Conservation (phyloP, 2,113 vertebrate species). For the Oncorhynchus clarkii region DNA sequence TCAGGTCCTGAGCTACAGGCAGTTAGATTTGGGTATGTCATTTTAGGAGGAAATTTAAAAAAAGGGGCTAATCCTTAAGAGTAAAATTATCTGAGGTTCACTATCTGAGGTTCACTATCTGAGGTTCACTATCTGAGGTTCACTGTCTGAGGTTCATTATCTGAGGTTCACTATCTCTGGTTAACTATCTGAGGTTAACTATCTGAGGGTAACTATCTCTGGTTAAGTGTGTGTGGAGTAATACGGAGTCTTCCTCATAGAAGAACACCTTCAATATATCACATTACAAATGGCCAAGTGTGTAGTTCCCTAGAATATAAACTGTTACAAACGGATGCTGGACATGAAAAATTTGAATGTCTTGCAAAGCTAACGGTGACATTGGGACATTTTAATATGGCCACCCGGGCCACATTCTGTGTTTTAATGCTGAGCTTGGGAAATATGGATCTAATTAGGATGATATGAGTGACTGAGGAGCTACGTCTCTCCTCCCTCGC, state of each 20-base stretch:
- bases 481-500: no score
- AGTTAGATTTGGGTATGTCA: no score
- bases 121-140: no score
- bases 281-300: background rate
- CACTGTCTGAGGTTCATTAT: no score
- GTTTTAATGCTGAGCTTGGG: conserved; percentile 32
- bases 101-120: no score
- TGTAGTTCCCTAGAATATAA: background rate
- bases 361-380: background rate
- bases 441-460: conserved; percentile 35
- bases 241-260: background rate
- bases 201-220: no score
- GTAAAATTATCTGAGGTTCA: no score
- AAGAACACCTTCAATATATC: background rate
- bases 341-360: background rate
- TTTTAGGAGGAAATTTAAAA: no score
- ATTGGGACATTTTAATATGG: conserved; percentile 16
- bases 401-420: background rate
- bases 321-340: background rate
- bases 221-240: background rate
- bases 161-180: no score
- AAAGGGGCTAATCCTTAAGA: no score
- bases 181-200: no score
- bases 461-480: background rate
- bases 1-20: no score